These are phyloP conservation scores for Ectropis crepuscularia DNA, from an alignment of 2,888 invertebrate species.

Conservation along the genomic window DNA sequence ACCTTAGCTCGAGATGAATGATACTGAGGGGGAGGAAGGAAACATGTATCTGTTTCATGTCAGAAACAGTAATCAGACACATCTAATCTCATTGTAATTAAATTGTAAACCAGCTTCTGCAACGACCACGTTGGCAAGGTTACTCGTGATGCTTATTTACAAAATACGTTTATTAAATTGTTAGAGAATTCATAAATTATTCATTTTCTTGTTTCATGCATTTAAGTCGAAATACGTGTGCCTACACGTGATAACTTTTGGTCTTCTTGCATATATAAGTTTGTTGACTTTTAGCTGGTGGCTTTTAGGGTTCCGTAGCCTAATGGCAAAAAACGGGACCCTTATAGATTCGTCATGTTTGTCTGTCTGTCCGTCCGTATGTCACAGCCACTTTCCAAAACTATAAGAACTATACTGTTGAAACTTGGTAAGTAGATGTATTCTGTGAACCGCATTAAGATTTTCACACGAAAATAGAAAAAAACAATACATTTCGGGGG, in stretches of 20 bases:
- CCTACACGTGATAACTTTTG: background rate
- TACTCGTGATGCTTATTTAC: constrained; percentile 16
- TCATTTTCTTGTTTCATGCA: constrained; percentile 1
- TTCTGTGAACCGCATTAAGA: no score
- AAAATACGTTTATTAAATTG: constrained; percentile 22
- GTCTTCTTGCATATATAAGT: background rate
- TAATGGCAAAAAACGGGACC: no score
- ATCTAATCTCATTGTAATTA: constrained; percentile 61
- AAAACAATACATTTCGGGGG: no score
- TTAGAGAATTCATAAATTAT: constrained; percentile 25
- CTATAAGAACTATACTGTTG: no score
- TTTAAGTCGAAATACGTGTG: background rate
- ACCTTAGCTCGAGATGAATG: constrained; percentile 7
- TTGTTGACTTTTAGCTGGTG: no score
- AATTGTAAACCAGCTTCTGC: constrained; percentile 31
- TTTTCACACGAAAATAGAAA: no score
- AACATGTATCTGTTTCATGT: constrained; percentile 36
- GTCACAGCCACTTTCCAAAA: no score
- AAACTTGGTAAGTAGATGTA: no score
- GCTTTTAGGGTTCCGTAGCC: no score
- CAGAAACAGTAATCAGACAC: constrained; percentile 42
- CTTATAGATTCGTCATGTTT: no score
- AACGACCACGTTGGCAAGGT: constrained; percentile 26
- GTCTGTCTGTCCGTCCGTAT: no score
- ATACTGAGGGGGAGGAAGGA: constrained; percentile 11